Conservation (phyloP, 2,888 invertebrate genomes). For the Lochmaea crataegi region DNA sequence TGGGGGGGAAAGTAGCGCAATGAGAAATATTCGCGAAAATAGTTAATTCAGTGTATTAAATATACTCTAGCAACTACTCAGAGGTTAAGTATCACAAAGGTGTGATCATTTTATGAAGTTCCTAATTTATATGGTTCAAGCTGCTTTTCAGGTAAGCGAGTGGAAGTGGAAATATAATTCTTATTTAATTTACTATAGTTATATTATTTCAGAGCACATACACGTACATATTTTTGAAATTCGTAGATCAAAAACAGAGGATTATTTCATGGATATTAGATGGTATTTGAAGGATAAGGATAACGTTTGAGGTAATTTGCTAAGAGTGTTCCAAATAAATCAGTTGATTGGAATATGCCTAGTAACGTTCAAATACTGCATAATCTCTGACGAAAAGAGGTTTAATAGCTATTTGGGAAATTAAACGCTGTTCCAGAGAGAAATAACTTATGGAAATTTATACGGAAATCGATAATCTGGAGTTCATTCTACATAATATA, state of each 20-base stretch:
- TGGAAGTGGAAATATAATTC: no score
- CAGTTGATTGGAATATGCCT: slow-evolving; percentile 33
- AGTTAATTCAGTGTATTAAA: no score
- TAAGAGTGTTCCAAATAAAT: slow-evolving; percentile 23
- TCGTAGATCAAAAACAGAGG: not conserved
- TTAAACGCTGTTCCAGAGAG: slow-evolving; percentile 19
- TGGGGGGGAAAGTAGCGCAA: no score
- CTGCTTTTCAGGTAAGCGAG: no score
- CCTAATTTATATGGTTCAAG: no score
- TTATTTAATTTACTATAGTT: no score
- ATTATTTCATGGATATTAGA: not conserved
- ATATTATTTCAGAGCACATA: no score
- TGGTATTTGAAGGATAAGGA: not conserved
- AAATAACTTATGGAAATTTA: slow-evolving; percentile 24
- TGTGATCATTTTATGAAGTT: no score
- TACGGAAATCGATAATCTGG: slow-evolving; percentile 22
- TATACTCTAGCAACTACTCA: no score
- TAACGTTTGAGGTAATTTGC: slow-evolving; percentile 20
- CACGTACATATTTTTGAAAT: no score
- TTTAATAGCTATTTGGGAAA: slow-evolving; percentile 37
- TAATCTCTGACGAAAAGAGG: slow-evolving; percentile 35
- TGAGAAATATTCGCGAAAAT: no score
- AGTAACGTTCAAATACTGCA: slow-evolving; percentile 37
- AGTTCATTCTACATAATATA: not conserved
- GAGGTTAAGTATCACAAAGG: no score